Evolutionary conservation across 2,888 invertebrate species (phyloP).

Genomic region (Pemphredon lugubris): DNA sequence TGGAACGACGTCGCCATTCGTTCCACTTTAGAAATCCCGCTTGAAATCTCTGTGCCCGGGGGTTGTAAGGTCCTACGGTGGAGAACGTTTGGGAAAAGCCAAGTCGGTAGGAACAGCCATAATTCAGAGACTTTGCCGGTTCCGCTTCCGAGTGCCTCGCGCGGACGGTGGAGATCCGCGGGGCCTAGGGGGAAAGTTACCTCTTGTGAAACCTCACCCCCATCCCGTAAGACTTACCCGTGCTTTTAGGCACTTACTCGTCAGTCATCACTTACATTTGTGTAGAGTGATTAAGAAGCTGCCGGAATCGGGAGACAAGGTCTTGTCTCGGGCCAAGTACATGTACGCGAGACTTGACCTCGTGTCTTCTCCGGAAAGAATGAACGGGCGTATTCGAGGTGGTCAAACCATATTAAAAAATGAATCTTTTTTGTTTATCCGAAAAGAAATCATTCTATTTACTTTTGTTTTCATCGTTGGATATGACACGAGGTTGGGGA

Average conservation of each 20-base stretch:
- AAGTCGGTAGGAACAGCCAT: slow-evolving; percentile 41
- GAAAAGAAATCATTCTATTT: too few species aligned
- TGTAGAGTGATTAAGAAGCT: too few species aligned
- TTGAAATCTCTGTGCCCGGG: slow-evolving; percentile 42
- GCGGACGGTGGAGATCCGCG: neutral
- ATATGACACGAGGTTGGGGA: too few species aligned
- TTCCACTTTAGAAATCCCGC: slow-evolving; percentile 52
- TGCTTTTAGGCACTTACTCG: neutral
- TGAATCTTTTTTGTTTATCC: too few species aligned
- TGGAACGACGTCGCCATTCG: slow-evolving; percentile 50
- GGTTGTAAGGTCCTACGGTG: slow-evolving; percentile 10
- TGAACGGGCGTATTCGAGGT: too few species aligned
- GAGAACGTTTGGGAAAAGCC: slow-evolving; percentile 47
- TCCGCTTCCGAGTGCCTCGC: slow-evolving; percentile 28
- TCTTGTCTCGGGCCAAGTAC: too few species aligned
- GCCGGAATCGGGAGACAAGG: too few species aligned
- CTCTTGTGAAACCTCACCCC: slow-evolving; percentile 8
- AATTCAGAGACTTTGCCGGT: slow-evolving; percentile 42
- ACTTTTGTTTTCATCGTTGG: too few species aligned
- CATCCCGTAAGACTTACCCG: neutral
- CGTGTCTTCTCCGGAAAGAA: too few species aligned
- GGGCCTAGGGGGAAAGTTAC: slow-evolving; percentile 4
- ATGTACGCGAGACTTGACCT: too few species aligned
- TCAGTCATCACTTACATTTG: too few species aligned
- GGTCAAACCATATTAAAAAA: too few species aligned